Evolutionary conservation across 2,888 invertebrate genomes (phyloP).

Genomic region (Dastarcus helophoroides): DNA sequence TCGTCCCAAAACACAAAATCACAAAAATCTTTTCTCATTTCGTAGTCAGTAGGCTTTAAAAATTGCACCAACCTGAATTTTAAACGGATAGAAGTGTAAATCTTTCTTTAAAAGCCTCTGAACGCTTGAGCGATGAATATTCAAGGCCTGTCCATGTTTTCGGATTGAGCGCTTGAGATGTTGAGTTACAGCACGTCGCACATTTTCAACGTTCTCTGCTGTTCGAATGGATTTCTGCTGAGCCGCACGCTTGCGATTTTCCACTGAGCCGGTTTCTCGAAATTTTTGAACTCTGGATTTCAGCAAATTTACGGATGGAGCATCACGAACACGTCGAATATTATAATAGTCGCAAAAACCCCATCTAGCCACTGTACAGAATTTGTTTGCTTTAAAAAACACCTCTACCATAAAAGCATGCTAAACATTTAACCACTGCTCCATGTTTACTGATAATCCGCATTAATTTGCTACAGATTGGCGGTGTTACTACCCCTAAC

Average conservation of each 20-base stretch:
- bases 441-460: neutral
- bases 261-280: neutral
- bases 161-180: neutral
- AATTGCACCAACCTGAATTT: conserved; percentile 1
- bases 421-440: conserved; percentile 1
- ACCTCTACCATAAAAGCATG: conserved; percentile 1
- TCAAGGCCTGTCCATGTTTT: conserved; percentile 1
- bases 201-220: neutral
- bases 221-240: neutral
- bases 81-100: neutral
- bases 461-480: neutral
- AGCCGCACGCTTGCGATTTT: neutral
- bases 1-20: neutral
- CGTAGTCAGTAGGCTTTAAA: neutral
- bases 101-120: neutral
- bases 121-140: neutral
- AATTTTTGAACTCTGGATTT: neutral
- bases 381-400: conserved; percentile 1
- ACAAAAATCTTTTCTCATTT: neutral
- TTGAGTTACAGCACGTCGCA: neutral
- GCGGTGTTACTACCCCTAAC: neutral
- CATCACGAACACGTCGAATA: neutral
- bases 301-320: neutral
- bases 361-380: neutral
- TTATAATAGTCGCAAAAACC: neutral